Evolutionary conservation across 53 echinoderm and acorn worm genomes (phyloP), one percentile per base, ranked within the genome.

Genomic region (Pentamera pediparva): DNA sequence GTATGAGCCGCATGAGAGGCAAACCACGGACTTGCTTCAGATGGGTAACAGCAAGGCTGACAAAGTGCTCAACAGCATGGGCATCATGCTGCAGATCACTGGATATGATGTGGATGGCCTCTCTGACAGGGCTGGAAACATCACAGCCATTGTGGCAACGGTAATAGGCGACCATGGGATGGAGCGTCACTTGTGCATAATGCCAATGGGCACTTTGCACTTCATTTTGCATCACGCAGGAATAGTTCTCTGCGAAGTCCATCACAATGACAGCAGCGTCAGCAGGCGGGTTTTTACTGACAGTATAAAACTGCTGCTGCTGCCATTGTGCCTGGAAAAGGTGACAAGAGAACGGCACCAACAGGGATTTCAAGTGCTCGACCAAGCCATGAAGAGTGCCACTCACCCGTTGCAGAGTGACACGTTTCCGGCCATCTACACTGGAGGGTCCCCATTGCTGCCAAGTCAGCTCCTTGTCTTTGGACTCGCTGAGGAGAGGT

Each of bases 141-240:
- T 39, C 56, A 57, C 76, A 76, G 13, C 59, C 47, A n/a, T 33
- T 32, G 17, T 58, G 26, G 58, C 80, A 79, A 27, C 20, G 51
- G 60, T 81, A 81, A 47, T 6, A 81, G n/a, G 15, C 26, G 35
- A 81, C 74, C 41, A 81, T 53, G 12, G 74, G 81, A 58, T 81
- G 81, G 33, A 81, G 11, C 5, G 81, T 81, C 10, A 73, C 62
- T 35, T 74, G 74, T 4, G 34, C 53, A 24, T 67, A 1, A 19
- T 24, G 34, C 54, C 34, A 76, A 35, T 80, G 73, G 6, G 73
- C 80, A 41, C 80, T 73, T 43, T 80, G 80, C 4, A 81, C 74
- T 37, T 81, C 81, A 59, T 64, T 27, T 53, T 82, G 69, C 7
- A 76, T 56, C 3, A 53, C 35, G 30, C 73, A 80, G 17, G 34